Evolutionary conservation across 2,888 invertebrate genomes (phyloP).

Genomic region (Agrypnus murinus): DNA sequence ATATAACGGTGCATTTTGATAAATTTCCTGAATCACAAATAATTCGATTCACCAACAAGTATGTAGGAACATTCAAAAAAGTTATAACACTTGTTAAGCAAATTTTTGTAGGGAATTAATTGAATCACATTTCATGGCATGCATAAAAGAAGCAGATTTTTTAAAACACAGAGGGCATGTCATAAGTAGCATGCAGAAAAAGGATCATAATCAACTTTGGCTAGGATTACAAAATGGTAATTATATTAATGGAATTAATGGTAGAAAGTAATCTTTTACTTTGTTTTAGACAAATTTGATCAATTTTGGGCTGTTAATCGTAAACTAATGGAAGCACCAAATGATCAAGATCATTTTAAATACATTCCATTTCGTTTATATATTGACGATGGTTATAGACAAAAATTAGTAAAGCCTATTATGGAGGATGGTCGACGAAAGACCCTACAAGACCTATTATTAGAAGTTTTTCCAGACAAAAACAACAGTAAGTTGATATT

Average conservation of each 20-base stretch:
- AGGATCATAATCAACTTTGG: conserved; percentile 98
- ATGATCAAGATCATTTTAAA: conserved; percentile 87
- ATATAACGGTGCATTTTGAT: conserved; percentile 93
- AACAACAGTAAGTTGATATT: conserved; percentile 66
- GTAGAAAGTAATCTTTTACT: background rate
- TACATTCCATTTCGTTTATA: conserved; percentile 93
- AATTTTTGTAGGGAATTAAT: conserved; percentile 83
- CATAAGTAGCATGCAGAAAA: conserved; percentile 94
- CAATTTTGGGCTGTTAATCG: conserved; percentile 99
- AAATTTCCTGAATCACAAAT: conserved; percentile 94
- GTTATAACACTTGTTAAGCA: background rate
- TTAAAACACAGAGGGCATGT: conserved; percentile 95
- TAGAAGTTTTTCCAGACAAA: conserved; percentile 80
- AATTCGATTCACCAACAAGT: conserved; percentile 91
- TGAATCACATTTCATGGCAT: conserved; percentile 95
- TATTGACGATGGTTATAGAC: conserved; percentile 80
- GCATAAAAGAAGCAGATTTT: conserved; percentile 98
- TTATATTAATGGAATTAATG: background rate
- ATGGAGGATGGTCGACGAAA: conserved; percentile 83
- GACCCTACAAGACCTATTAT: conserved; percentile 81
- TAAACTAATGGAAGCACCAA: conserved; percentile 92
- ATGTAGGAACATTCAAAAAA: conserved; percentile 56
- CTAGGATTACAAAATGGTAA: conserved; percentile 92
- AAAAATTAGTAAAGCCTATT: conserved; percentile 85
- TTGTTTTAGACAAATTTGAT: conserved; percentile 90